Conservation (phyloP, 2,797 vertebrate genomes). For the Nothura maculosa region DNA sequence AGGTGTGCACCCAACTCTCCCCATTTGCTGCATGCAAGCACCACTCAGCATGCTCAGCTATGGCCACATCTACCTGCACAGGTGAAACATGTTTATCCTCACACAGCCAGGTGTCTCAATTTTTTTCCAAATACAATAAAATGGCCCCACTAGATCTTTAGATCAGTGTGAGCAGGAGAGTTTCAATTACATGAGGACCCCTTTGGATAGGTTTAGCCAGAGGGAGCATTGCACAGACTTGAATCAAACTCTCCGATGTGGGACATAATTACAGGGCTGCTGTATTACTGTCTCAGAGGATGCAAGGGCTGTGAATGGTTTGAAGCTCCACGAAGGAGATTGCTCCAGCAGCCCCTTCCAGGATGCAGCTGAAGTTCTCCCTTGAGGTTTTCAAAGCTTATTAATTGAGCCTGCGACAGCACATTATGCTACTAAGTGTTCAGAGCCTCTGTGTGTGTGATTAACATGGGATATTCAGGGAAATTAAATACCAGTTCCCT, state of each 20-base stretch:
- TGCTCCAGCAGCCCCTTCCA: rapidly evolving
- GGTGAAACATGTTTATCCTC: neutral
- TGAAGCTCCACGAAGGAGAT: neutral
- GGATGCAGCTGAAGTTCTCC: neutral
- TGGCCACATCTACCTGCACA: rapidly evolving
- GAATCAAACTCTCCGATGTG: too few species aligned
- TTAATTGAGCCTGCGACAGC: neutral
- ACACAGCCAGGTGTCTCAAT: rapidly evolving
- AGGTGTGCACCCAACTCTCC: neutral
- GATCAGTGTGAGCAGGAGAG: neutral
- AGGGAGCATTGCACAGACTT: neutral
- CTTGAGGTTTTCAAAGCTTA: neutral
- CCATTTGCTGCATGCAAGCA: rapidly evolving
- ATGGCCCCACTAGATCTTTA: neutral
- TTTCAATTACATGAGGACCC: neutral
- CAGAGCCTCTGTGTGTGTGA: neutral
- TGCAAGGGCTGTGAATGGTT: neutral
- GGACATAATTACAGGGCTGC: neutral
- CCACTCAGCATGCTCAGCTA: neutral
- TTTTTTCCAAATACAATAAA: neutral
- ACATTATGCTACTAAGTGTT: neutral
- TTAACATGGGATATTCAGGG: neutral
- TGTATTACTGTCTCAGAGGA: rapidly evolving
- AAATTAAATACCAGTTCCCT: neutral
- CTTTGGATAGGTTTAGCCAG: neutral